Base-by-base conservation (phyloP, 1,140 invertebrate species). In the Cylas formicarius region DNA sequence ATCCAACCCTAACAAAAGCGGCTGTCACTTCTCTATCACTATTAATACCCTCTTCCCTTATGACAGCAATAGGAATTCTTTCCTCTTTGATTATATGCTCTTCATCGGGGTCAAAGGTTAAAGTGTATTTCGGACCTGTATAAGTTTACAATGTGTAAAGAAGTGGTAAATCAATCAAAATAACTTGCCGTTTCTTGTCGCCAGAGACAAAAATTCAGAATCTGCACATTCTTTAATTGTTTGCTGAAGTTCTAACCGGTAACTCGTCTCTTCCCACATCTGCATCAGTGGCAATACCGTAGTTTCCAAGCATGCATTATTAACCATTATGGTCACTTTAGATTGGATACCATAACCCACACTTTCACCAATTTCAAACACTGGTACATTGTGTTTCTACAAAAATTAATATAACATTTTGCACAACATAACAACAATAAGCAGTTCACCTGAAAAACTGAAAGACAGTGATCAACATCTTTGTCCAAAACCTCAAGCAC, bases 21-120 rank as follows among this genome's bases (percentile, higher is more conserved):
- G 90, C 90, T 7, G 86, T 85, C 94, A 99, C 97, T 74, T 98
- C 95, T 39, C 94, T 71, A 62, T 98, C 95, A 24, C 94, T 93
- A 63, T 99, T 99, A 20, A 48, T 48, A 19, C 95, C 95, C 81
- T 99, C 95, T 71, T 99, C 95, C 29, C 95, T 72, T 20, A 98
- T 71, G 0, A 98, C 88, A 7, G 92, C 94, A 1, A 97, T 90
- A 45, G 70, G 74, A 6, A 86, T 72, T 14, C 70, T 64, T 55
- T 65, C 68, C 20, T 57, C 66, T 36, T 67, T 56, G 2, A 70
- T 49, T 1, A 70, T 44, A n/a, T 44, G 45, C 18, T 53, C 46
- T 2, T 67, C 56, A 49, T 80, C 73, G 10, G 84, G 77, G 62
- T 90, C 73, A 52, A 86, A 88, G 0, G 78, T 77, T 0, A 90